Conservation (phyloP, 1,140 invertebrate genomes). For the Coenobita brevimanus region DNA sequence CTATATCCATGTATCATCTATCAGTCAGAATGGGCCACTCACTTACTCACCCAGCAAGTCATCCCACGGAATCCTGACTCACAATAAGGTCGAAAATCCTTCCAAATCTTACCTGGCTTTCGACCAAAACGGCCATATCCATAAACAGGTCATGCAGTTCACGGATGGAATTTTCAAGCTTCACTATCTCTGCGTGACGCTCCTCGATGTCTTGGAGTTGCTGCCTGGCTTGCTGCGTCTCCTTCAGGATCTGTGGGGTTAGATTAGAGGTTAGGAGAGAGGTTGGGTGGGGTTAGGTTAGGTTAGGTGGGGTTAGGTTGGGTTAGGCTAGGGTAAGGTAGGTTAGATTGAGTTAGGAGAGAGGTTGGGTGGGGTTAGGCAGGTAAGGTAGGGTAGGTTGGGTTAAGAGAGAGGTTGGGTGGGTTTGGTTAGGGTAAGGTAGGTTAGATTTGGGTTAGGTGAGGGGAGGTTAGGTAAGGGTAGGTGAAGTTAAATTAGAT, state of each 20-base stretch:
- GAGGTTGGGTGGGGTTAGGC: too few relatives aligned
- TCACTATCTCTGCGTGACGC: conserved; percentile 31
- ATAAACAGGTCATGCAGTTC: conserved; percentile 34
- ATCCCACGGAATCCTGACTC: too few relatives aligned
- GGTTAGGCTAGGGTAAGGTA: too few relatives aligned
- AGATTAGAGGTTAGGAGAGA: too few relatives aligned
- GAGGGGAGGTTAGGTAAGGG: background rate
- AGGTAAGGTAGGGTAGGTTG: background rate
- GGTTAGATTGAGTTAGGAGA: too few relatives aligned
- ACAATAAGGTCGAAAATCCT: too few relatives aligned
- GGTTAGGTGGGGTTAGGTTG: too few relatives aligned
- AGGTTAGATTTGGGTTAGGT: background rate
- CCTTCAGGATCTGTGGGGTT: conserved; percentile 29
- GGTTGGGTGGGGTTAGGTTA: too few relatives aligned
- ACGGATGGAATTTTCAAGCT: conserved; percentile 13
- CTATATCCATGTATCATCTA: too few relatives aligned
- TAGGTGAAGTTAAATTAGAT: background rate
- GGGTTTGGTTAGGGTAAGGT: background rate
- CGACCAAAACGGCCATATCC: conserved; percentile 15
- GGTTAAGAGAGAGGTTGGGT: background rate
- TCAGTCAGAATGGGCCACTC: too few relatives aligned
- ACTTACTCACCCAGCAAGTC: too few relatives aligned
- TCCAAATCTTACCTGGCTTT: conserved; percentile 15
- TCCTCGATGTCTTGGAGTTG: conserved; percentile 24
- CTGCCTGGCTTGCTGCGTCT: conserved; percentile 19